Evolutionary conservation across 2,888 invertebrate genomes (phyloP).

Genomic region (Rhodophaea formosa): DNA sequence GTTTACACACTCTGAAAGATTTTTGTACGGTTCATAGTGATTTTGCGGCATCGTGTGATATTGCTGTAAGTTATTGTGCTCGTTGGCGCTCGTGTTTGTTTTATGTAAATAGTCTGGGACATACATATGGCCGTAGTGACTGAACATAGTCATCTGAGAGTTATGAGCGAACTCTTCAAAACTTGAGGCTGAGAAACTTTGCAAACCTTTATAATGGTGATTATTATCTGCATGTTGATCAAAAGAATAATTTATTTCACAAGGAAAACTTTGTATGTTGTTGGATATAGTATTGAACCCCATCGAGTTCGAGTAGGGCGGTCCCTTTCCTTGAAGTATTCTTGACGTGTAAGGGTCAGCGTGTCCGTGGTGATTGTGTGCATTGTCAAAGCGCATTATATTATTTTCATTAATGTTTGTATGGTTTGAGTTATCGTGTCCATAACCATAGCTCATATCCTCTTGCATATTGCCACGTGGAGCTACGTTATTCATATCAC

Average conservation of each 20-base stretch:
- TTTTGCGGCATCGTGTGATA: slow-evolving; percentile 61
- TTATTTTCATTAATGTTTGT: slow-evolving; percentile 57
- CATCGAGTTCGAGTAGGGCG: slow-evolving; percentile 60
- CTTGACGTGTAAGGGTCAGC: slow-evolving; percentile 70
- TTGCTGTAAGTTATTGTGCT: slow-evolving; percentile 57
- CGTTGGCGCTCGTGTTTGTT: slow-evolving; percentile 50
- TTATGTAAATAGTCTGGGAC: slow-evolving; percentile 70
- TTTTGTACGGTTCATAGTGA: slow-evolving; percentile 70
- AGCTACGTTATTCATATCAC: slow-evolving; percentile 71
- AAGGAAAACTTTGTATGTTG: slow-evolving; percentile 68
- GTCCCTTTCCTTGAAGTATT: slow-evolving; percentile 69
- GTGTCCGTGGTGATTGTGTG: slow-evolving; percentile 64
- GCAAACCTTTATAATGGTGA: slow-evolving; percentile 62
- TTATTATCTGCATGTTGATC: slow-evolving; percentile 54
- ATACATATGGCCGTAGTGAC: slow-evolving; percentile 75
- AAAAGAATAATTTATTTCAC: slow-evolving; percentile 72
- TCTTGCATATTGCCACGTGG: slow-evolving; percentile 43
- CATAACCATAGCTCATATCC: slow-evolving; percentile 52
- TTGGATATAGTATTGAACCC: slow-evolving; percentile 58
- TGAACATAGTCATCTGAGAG: slow-evolving; percentile 75
- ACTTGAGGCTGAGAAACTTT: slow-evolving; percentile 75
- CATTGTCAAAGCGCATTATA: slow-evolving; percentile 63
- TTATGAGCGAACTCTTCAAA: slow-evolving; percentile 80
- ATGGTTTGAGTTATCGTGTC: slow-evolving; percentile 72
- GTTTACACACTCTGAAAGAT: slow-evolving; percentile 58